Percentiles rank a stretch among this genome's conserved stretches.
Conservation (phyloP, 2,113 vertebrate species). For the Cyprinodon brontotheroides region DNA sequence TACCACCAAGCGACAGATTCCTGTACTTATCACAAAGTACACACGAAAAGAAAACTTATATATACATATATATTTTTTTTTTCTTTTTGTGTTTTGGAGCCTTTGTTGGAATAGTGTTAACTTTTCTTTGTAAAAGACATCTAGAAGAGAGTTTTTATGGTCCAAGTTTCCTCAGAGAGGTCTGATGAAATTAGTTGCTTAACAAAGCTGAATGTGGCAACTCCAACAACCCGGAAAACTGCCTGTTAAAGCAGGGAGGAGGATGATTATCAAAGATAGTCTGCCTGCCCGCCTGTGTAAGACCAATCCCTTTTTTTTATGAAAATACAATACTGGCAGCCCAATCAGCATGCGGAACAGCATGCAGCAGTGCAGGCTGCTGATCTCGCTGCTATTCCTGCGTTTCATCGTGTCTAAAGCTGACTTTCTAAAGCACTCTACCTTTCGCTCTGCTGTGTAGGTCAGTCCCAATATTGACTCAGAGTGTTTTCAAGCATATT, state of each 20-base stretch:
- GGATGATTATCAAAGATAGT: constrained; percentile 35
- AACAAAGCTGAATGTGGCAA: neutral
- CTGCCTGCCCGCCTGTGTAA: constrained; percentile 46
- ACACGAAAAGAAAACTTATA: neutral
- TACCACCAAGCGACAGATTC: neutral
- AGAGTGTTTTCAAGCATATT: constrained; percentile 41
- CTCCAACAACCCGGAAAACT: constrained; percentile 16
- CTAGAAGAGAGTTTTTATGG: neutral
- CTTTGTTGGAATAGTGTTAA: no score
- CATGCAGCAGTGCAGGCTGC: constrained; percentile 49
- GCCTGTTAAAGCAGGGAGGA: constrained; percentile 19
- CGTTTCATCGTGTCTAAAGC: constrained; percentile 55
- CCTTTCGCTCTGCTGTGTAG: constrained; percentile 59
- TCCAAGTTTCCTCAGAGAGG: neutral
- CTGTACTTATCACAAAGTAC: neutral
- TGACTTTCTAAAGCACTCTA: constrained; percentile 58
- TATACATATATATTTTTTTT: no score
- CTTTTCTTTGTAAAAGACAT: neutral
- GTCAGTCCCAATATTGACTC: constrained; percentile 59
- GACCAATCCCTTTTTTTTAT: constrained; percentile 63
- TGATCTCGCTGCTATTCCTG: constrained; percentile 69
- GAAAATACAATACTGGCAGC: constrained; percentile 62
- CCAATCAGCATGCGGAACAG: constrained; percentile 71
- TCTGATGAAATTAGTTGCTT: neutral
- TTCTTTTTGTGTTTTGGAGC: no score